Percentiles rank a stretch among this genome's conserved stretches.
Evolutionary conservation across 2,797 vertebrate species (phyloP).

Genomic region (Australoheros facetus): DNA sequence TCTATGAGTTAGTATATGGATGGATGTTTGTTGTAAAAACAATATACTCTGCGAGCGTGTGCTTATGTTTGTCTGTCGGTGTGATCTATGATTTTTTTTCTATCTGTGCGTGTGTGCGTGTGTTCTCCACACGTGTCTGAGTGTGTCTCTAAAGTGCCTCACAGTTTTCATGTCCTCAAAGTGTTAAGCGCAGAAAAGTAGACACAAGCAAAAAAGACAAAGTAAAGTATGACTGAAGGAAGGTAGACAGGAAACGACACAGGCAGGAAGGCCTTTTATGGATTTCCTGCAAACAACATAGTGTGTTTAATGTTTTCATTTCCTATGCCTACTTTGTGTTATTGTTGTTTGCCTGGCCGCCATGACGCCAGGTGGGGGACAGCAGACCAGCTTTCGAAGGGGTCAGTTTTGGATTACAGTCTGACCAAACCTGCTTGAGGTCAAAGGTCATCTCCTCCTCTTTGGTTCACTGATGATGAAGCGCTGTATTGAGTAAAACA

Average conservation of each 20-base stretch:
- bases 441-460: conserved; percentile 65
- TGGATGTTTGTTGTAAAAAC: conserved; percentile 72
- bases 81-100: conserved; percentile 69
- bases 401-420: conserved; percentile 53
- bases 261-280: conserved; percentile 55
- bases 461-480: conserved; percentile 65
- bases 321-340: conserved; percentile 64
- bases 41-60: conserved; percentile 67
- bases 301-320: conserved; percentile 68
- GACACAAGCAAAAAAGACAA: conserved; percentile 57
- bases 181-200: conserved; percentile 61
- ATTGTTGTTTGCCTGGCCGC: conserved; percentile 73
- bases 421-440: conserved; percentile 52
- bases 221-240: conserved; percentile 32
- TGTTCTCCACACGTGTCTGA: conserved; percentile 83
- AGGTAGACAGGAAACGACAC: conserved; percentile 27
- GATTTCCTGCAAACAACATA: conserved; percentile 45
- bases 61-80: conserved; percentile 72
- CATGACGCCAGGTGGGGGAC: conserved; percentile 69
- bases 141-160: conserved; percentile 99
- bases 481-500: conserved; percentile 76
- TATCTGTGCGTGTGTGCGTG: conserved; percentile 71
- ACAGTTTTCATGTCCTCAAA: conserved; percentile 97
- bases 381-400: conserved; percentile 64
- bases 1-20: conserved; percentile 76